Base-by-base conservation (phyloP, 1,140 invertebrate species). In the Eulimnadia texana region DNA sequence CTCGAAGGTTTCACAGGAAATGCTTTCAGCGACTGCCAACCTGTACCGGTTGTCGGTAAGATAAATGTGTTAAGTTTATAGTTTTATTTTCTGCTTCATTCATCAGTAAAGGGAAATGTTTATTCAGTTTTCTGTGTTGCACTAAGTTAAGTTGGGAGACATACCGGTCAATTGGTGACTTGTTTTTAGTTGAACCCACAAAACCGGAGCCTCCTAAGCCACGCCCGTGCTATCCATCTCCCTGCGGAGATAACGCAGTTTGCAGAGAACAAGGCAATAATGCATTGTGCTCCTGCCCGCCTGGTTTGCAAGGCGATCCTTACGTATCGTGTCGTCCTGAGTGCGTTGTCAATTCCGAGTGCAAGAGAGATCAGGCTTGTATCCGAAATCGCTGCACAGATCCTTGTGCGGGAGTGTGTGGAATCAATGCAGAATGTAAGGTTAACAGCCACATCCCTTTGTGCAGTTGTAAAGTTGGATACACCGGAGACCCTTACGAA, bases 301-400 rank as follows among this genome's bases (percentile, higher is more conserved):
- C 86, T 72, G 76, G 78, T 65, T 84, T 76, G 67, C 72, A 78
- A 16, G 82, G 82, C 3, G 81, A 85, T 70, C 85, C 85, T 59
- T 86, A 88, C 70, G 74, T 80, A 0, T 76, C 79, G 64, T 85
- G 84, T 71, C 74, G 85, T 64, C 88, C 88, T n/a, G 87, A 91
- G 72, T 92, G 88, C 71, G 83, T 86, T 0, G 79, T 88, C 67
- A 91, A 88, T 70, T 82, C 85, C 1, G 88, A 92, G 62, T 92
- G 88, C 70, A 74, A 84, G 2, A 76, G 81, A 50, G 77, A 80
- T 51, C 33, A 42, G 33, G 71, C 84, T 19, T 89, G 86, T 66
- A 76, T 81, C 16, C 82, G 80, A 69, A 82, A 85, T 63, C 84
- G 82, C 72, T 89, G 86, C 69, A 73, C 69, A 66, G 82, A 92